Conservation (phyloP, 2,888 invertebrate genomes). For the Stenichneumon culpator region DNA sequence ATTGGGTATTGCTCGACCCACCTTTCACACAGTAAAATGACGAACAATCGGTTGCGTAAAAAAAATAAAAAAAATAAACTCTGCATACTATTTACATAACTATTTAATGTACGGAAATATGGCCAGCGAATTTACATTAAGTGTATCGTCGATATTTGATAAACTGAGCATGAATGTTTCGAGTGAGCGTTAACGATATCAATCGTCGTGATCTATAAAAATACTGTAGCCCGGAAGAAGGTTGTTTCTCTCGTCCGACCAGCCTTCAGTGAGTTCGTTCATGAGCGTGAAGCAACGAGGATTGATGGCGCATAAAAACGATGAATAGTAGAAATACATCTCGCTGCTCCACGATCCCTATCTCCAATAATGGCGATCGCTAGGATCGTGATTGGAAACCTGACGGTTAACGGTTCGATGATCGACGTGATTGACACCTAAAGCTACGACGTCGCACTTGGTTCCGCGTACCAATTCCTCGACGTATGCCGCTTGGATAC, state of each 20-base stretch:
- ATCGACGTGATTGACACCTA: slow-evolving; percentile 45
- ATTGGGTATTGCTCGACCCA: not conserved
- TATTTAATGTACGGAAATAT: slow-evolving; percentile 6
- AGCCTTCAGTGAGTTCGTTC: slow-evolving; percentile 33
- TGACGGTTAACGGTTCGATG: slow-evolving; percentile 1
- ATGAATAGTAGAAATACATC: slow-evolving; percentile 61
- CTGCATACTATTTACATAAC: slow-evolving; percentile 5
- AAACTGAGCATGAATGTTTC: slow-evolving; percentile 4
- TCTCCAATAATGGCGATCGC: slow-evolving; percentile 48
- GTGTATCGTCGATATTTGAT: not conserved
- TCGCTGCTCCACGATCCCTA: slow-evolving; percentile 77
- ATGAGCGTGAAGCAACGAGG: slow-evolving; percentile 70
- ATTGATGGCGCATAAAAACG: slow-evolving; percentile 19
- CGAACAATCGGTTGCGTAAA: slow-evolving; percentile 4
- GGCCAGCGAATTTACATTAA: not conserved
- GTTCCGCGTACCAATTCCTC: slow-evolving; percentile 87
- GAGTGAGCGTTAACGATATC: not conserved
- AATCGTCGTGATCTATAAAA: slow-evolving; percentile 67
- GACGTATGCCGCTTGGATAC: slow-evolving; percentile 89
- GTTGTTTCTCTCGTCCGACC: slow-evolving; percentile 7
- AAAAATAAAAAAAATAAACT: not conserved
- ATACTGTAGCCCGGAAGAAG: slow-evolving; percentile 57
- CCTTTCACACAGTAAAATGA: slow-evolving; percentile 14
- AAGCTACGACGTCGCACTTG: slow-evolving; percentile 84
- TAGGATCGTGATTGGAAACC: not conserved